Base-by-base conservation (phyloP, 2,797 vertebrate genomes). In the Natrix natrix region DNA sequence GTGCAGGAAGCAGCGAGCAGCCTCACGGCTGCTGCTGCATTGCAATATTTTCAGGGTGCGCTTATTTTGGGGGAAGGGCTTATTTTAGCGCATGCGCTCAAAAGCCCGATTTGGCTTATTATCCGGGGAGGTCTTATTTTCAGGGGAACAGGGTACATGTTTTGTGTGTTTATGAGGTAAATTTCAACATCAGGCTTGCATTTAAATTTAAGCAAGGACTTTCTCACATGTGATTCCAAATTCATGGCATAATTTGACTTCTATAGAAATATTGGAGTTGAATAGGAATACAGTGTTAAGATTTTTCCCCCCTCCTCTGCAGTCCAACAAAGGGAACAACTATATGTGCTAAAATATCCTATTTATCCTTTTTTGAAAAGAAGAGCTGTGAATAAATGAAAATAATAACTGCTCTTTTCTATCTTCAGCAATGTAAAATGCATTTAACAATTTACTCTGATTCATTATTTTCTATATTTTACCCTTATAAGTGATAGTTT, bases 191-290 rank as follows among this genome's bases (percentile, higher is more conserved):
- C 10, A 59, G n/a, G 8, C 48, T 8, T 86, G 6, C 5, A 89
- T 92, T 8, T 5, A 91, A 32, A 43, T 69, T 32, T 69, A 32
- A 63, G 24, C 52, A n/a, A 37, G 32, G 17, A 74, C n/a, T 54
- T 52, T 61, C 92, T 92, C 59, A 61, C 0, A 8, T 61, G 0
- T 16, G 32, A 32, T 22, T 17, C 88, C 91, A 0, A 0, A 17
- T 93, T 92, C 66, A 86, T 56, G 8, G 55, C 92, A n/a, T 92
- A 48, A 90, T 92, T 89, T 69, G 63, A 91, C 28, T 89, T 55
- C 63, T 37, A 89, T 2, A 32, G 66, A 69, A 69, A 69, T 43
- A 57, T 22, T 28, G 55, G 32, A 56, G 22, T 69, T 28, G 86
- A 22, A 22, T 20, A 28, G 52, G 13, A 48, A 55, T 16, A 55